Evolutionary conservation across 2,797 vertebrate species (phyloP), one percentile per base, ranked within the genome.

Genomic region (Loriculus beryllinus): DNA sequence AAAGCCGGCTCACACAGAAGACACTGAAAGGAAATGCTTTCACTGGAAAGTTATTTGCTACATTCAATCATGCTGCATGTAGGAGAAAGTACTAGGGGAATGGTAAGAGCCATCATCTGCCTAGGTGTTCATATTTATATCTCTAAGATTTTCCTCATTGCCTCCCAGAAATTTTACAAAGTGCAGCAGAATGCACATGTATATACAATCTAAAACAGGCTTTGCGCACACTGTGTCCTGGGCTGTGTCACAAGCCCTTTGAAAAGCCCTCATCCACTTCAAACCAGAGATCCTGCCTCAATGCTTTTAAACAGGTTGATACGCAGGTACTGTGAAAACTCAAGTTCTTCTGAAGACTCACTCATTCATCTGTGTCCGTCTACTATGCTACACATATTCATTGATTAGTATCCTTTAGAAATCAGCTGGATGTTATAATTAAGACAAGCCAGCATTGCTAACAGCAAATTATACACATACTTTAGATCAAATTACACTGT

Each of bases 361-460:
- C 33, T n/a, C 29, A 19, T 18, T 69, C 40, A 47, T 47, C 65
- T 35, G 47, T n/a, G 26, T 48, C 65, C 92, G 29, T 7, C 77
- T 79, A n/a, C 40, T 35, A 9, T n/a, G 52, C 39, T 42, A 19
- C 57, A 54, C 48, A 67, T 60, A 83, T 45, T 75, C 88, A 89
- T 74, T 80, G 69, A 71, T 93, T 64, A 74, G 48, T 29, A 77
- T 62, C 51, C 15, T 82, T 59, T 56, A 79, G 81, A 82, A 96
- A 92, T 93, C 75, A 94, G 76, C 65, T 94, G 71, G 77, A 71
- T 92, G 60, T 86, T 82, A 67, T 80, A 92, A 96, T 82, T 94
- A 90, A 88, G 89, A 75, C 20, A 47, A 95, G 79, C 52, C 85
- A 93, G 64, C 67, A 54, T 48, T 60, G 57, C 69, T 75, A 84